Percentiles rank a stretch among this genome's conserved stretches.
phyloP scores from a whole-genome alignment of 2,888 invertebrate genomes.

The Netelia fuscicornis region DNA sequence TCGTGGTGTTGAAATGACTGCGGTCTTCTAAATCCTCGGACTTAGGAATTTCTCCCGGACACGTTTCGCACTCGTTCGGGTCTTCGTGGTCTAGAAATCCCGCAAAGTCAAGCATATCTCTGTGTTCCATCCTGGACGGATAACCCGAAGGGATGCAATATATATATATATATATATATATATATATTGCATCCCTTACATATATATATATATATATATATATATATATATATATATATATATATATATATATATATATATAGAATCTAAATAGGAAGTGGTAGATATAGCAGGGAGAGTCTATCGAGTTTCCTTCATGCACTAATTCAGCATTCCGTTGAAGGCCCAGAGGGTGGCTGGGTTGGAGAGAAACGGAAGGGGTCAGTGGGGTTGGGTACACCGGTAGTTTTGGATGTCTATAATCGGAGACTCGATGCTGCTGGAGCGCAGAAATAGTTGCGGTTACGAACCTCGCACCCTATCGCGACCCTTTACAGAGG shows the following conservation, averaged over 20 bases:
- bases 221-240: neutral
- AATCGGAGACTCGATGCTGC: constrained; percentile 44
- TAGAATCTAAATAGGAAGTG: constrained; percentile 27
- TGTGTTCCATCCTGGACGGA: constrained; percentile 22
- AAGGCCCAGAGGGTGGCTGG: constrained; percentile 4
- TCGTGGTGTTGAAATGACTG: constrained; percentile 43
- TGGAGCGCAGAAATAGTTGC: constrained; percentile 59
- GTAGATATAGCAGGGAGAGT: constrained; percentile 24
- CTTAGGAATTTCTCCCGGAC: constrained; percentile 13
- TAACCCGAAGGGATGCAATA: neutral
- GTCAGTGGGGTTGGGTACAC: no score
- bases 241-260: neutral
- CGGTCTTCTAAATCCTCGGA: constrained; percentile 49
- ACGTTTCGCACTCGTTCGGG: neutral
- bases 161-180: neutral
- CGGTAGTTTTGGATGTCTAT: constrained; percentile 29
- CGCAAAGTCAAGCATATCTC: constrained; percentile 30
- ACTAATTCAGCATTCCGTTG: constrained; percentile 61
- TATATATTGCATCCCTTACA: no score
- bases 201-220: neutral
- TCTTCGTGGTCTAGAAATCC: constrained; percentile 17
- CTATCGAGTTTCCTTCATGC: constrained; percentile 55
- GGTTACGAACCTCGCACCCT: constrained; percentile 58
- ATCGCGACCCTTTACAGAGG: constrained; percentile 19
- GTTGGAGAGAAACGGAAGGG: neutral